Base-by-base conservation (phyloP, 1,140 invertebrate species). In the Cardiocondyla obscurior region DNA sequence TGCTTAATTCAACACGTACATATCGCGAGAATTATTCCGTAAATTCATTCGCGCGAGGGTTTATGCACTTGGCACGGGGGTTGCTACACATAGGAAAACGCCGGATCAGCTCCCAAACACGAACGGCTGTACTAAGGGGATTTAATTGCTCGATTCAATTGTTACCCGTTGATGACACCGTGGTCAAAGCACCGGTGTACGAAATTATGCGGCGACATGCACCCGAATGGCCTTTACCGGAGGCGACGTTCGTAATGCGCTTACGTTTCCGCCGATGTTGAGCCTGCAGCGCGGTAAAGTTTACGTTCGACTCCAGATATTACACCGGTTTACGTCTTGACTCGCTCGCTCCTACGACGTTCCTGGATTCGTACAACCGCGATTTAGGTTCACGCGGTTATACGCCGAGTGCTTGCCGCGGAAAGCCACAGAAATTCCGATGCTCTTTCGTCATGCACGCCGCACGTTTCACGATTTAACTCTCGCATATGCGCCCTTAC, bases 111-210 rank as follows among this genome's bases (percentile, higher is more conserved):
- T 79, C 51, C 39, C 62, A 69, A 67, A 55, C 33, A 49, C 62
- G 62, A 79, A 69, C 46, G 46, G n/a, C n/a, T 39, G 60, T 33
- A 49, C 74, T 67, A 77, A 79, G 33, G 44, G 74, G 62, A 79
- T 79, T 69, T 69, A 79, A 79, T 79, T 67, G 46, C 33, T 79
- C 62, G 74, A 79, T 79, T 79, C 74, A 79, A 69, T 79, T 79
- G 74, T 79, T 79, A 19, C 62, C 49, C 36, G 60, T 53, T 69
- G 62, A 69, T 79, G 62, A 79, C 33, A 79, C 62, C 62, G 46
- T 30, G 74, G 74, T 79, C 74, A 79, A 33, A 69, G 62, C 74
- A 39, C 46, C 74, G 62, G 74, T 79, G 62, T 79, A 79, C 74
- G 46, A 79, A 79, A 79, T 79, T 79, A 79, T 67, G 65, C 74